Base-by-base conservation (phyloP, 2,797 vertebrate species). In the Acipenser oxyrinchus region DNA sequence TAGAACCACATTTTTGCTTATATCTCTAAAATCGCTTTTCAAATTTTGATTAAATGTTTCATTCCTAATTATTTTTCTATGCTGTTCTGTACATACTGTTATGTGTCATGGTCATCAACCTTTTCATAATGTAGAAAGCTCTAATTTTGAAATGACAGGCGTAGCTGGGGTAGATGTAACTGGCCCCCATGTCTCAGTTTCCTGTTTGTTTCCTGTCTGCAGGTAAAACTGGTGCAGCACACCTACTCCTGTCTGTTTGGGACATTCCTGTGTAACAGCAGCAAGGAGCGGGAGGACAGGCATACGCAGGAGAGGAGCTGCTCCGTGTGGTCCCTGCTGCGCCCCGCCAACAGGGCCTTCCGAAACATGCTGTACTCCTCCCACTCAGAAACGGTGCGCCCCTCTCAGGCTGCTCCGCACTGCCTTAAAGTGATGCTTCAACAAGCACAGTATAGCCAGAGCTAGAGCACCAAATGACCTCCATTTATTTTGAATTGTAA, bases 211-310 rank as follows among this genome's bases (percentile, higher is more conserved):
- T 69, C 12, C 23, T 69, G 11, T 62, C 3, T 73, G 18, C 77
- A 99, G 96, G 96, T 98, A 74, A 99, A 99, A 79, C 86, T 99
- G 84, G 96, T 97, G 77, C 96, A 99, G 86, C 96, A 99, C 80
- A 94, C 93, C 69, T 98, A 99, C 83, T 98, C 96, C 72, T 98
- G 95, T 84, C 90, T 98, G 75, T 99, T 96, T 73, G 96, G 96
- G 76, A 99, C 96, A 81, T 99, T 99, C 89, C 90, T 98, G 86
- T 97, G 96, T 79, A 98, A 99, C 90, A 97, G 94, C 0, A 93
- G 93, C 63, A 97, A 96, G 77, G 96, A 99, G 83, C 85, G 96
- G 70, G 93, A 94, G 69, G 96, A 98, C 68, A 88, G 92, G 11
- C 95, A 93, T 62, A 91, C 94, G 70, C 95, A 94, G 84, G 96